phyloP scores from a whole-genome alignment of 2,797 vertebrate species.

The Nyctibius grandis region DNA sequence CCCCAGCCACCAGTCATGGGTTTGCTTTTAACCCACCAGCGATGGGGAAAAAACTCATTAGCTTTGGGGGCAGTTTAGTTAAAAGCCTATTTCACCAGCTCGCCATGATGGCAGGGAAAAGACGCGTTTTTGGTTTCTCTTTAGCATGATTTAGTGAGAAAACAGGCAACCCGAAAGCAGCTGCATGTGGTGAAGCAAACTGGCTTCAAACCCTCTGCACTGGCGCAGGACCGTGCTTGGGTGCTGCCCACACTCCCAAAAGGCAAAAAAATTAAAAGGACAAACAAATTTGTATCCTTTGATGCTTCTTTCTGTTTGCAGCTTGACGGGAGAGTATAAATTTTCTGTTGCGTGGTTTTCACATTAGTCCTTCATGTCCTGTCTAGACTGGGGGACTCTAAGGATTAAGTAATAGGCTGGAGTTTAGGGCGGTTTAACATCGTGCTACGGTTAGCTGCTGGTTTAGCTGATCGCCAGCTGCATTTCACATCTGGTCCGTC shows the following conservation, averaged over 20 bases:
- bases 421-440: neutral
- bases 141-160: neutral
- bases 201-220: neutral
- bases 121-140: accelerated
- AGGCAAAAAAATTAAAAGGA: neutral
- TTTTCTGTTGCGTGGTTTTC: constrained; percentile 15
- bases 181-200: accelerated
- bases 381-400: constrained; percentile 24
- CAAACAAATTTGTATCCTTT: neutral
- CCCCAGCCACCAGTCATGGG: accelerated
- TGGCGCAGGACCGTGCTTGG: accelerated
- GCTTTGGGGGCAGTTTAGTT: neutral
- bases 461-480: neutral
- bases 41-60: neutral
- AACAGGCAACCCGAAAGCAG: neutral
- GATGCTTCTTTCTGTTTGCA: neutral
- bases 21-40: neutral
- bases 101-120: accelerated
- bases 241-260: neutral
- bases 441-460: neutral
- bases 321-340: neutral
- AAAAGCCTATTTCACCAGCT: neutral
- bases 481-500: neutral
- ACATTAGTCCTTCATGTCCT: constrained; percentile 7
- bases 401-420: neutral